A percentile compares a stretch with the other conserved stretches of the same genome.
Conservation (phyloP, 2,797 vertebrate species). For the Columba guinea region DNA sequence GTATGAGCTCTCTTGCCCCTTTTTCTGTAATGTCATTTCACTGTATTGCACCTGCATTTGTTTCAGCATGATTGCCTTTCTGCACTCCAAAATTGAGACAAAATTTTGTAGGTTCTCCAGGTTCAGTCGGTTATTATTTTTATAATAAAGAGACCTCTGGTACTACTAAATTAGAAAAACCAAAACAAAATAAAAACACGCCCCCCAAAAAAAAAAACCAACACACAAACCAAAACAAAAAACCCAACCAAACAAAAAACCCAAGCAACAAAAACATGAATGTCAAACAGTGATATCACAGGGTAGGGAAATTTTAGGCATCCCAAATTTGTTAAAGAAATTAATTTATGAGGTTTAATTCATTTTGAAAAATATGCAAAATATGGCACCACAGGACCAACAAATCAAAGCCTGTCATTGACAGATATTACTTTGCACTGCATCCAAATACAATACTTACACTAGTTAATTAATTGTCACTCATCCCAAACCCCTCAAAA, state of each 20-base stretch:
- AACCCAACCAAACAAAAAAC: no score
- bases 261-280: not conserved
- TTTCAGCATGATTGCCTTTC: not conserved
- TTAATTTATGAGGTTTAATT: not conserved
- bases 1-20: not conserved
- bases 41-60: not conserved
- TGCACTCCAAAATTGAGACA: not conserved
- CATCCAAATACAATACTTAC: not conserved
- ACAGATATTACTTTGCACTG: not conserved
- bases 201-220: no score
- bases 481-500: not conserved
- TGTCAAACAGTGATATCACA: not conserved
- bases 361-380: not conserved
- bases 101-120: not conserved
- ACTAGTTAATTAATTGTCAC: not conserved
- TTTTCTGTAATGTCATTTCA: not conserved
- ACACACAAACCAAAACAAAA: not conserved
- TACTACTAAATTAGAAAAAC: not conserved
- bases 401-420: not conserved
- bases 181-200: not conserved
- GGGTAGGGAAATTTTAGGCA: not conserved
- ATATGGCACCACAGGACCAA: not conserved
- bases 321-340: not conserved
- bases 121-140: not conserved
- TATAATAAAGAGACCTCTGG: not conserved